Conservation (phyloP, 2,888 invertebrate genomes). For the Rhagophthalmus giganteus region DNA sequence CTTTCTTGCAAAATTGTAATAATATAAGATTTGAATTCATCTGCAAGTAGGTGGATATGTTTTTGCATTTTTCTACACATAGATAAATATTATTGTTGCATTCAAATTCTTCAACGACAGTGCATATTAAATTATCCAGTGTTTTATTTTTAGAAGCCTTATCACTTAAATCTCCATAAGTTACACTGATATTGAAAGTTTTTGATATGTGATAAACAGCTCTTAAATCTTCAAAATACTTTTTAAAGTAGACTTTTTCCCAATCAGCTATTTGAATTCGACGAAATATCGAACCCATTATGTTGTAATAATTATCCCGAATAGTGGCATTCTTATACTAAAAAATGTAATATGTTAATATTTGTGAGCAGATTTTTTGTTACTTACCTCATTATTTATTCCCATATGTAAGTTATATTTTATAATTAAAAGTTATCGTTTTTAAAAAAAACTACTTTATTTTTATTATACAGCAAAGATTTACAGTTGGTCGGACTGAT, state of each 20-base stretch:
- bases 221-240: not conserved
- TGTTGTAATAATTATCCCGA: slow-evolving; percentile 27
- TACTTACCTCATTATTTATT: slow-evolving; percentile 13
- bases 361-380: no score
- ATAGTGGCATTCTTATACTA: slow-evolving; percentile 1
- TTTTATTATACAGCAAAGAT: no score
- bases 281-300: slow-evolving; percentile 22
- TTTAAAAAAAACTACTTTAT: slow-evolving; percentile 1
- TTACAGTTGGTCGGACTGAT: no score
- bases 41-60: slow-evolving; percentile 35
- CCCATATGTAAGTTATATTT: no score
- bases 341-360: no score
- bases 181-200: slow-evolving; percentile 27
- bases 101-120: slow-evolving; percentile 19
- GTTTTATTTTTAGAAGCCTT: slow-evolving; percentile 21
- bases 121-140: slow-evolving; percentile 30
- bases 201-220: slow-evolving; percentile 28
- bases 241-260: not conserved
- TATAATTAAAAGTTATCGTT: not conserved
- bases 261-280: slow-evolving; percentile 17
- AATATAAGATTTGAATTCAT: slow-evolving; percentile 35
- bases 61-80: slow-evolving; percentile 31
- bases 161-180: slow-evolving; percentile 26
- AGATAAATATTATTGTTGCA: slow-evolving; percentile 3
- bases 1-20: slow-evolving; percentile 36